Percentiles rank a stretch among this genome's conserved stretches.
Conservation (phyloP, 2,797 vertebrate genomes). For the Todus mexicanus region DNA sequence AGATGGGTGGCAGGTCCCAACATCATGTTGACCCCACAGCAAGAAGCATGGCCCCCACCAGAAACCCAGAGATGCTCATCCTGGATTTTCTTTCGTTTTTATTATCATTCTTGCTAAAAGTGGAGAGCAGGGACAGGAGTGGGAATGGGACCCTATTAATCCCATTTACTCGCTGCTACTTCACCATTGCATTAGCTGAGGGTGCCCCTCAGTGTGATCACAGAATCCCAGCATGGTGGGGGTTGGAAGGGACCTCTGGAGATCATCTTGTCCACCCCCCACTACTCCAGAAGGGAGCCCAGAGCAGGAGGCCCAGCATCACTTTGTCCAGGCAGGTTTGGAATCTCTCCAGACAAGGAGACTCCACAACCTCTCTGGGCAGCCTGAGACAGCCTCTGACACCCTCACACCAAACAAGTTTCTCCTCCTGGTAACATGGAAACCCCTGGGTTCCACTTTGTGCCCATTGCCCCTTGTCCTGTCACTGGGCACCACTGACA, state of each 20-base stretch:
- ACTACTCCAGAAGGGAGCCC: not conserved
- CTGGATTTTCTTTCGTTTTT: not conserved
- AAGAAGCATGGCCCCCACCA: rapidly evolving
- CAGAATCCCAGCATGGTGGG: not conserved
- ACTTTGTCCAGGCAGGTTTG: too few species aligned
- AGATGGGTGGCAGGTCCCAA: not conserved
- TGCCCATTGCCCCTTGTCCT: too few species aligned
- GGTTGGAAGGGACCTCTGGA: not conserved
- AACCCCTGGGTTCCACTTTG: too few species aligned
- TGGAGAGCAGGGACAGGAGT: not conserved
- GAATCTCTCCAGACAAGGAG: too few species aligned
- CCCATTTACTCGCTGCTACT: not conserved
- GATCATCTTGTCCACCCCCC: too few species aligned
- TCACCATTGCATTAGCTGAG: not conserved
- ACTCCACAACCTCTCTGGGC: too few species aligned
- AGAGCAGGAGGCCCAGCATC: not conserved
- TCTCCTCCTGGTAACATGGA: too few species aligned
- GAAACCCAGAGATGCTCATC: rapidly evolving
- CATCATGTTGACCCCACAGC: rapidly evolving
- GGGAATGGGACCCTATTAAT: not conserved
- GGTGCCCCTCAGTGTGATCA: not conserved
- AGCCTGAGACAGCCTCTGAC: too few species aligned
- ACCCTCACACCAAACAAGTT: too few species aligned
- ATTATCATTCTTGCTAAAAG: not conserved
- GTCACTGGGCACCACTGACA: too few species aligned